A percentile compares a stretch with the other conserved stretches of the same genome.
Evolutionary conservation across 2,888 invertebrate species (phyloP).

Genomic region (Drosophila falleni): DNA sequence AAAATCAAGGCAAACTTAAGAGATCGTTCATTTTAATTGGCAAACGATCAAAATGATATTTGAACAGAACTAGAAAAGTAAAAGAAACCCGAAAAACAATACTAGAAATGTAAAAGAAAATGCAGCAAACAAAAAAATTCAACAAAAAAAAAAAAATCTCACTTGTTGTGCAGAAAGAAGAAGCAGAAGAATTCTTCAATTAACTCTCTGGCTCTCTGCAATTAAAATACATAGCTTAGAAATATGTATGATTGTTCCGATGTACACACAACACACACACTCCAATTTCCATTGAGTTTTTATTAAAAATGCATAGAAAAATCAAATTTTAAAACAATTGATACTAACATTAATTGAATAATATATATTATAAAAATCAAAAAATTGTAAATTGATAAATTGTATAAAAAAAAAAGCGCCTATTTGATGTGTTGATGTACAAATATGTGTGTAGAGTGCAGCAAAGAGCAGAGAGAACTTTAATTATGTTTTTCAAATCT

Average conservation of each 20-base stretch:
- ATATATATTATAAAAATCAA: neutral
- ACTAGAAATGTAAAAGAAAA: constrained; percentile 1
- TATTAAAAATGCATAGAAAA: neutral
- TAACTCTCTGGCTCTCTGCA: constrained; percentile 3
- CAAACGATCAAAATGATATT: constrained; percentile 2
- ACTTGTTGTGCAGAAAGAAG: constrained; percentile 3
- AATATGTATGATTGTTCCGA: constrained; percentile 1
- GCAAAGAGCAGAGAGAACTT: neutral
- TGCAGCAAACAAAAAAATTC: neutral
- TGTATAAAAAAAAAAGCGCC: neutral
- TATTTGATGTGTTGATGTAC: constrained; percentile 5
- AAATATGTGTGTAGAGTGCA: neutral
- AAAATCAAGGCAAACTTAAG: constrained; percentile 10
- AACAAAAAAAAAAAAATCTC: neutral
- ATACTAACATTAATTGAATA: neutral
- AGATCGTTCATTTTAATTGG: neutral
- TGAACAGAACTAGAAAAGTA: constrained; percentile 13
- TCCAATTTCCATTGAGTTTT: neutral
- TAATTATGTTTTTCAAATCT: neutral
- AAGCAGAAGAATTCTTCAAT: constrained; percentile 1
- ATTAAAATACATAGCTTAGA: neutral
- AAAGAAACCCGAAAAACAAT: neutral
- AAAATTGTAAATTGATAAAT: neutral
- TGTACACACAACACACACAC: neutral
- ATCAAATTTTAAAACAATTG: neutral